Evolutionary conservation across 2,113 vertebrate species (phyloP).

Genomic region (rat (Rattus norvegicus)): GRCr8 NC_086039.1:125744001-125744500

Average conservation of each 20-base stretch:
- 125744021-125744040: not conserved
- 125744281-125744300: slow-evolving; percentile 22
- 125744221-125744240: not conserved
- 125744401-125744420: not conserved
- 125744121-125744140: slow-evolving; percentile 1
- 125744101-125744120: not conserved
- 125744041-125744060: not conserved
- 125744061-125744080: not conserved
- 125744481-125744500: not conserved
- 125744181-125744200: not conserved
- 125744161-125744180: slow-evolving; percentile 40
- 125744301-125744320: slow-evolving; percentile 27
- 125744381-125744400: not conserved
- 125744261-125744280: not conserved
- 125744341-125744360: not conserved
- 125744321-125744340: not conserved
- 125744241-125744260: not conserved
- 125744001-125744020: not conserved
- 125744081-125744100: not conserved
- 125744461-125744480: not conserved
- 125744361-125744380: not conserved
- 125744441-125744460: not conserved
- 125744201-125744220: not conserved
- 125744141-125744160: slow-evolving; percentile 33
- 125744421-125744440: not conserved